Evolutionary conservation across 2,797 vertebrate species (phyloP).

Genomic region (Pteronotus mesoamericanus): DNA sequence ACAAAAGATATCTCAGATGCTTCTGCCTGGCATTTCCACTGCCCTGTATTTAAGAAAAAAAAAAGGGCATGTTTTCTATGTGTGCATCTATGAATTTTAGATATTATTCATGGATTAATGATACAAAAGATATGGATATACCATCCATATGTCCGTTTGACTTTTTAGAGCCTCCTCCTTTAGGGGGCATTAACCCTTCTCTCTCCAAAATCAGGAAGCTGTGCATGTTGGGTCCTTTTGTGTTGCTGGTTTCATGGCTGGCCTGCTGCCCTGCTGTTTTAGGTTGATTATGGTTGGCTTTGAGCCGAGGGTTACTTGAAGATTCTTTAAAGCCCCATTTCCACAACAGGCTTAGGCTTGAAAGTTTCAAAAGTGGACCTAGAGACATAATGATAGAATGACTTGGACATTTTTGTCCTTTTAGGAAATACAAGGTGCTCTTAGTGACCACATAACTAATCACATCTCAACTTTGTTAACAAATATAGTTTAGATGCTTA

Average conservation of each 20-base stretch:
- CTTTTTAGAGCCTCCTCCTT: not conserved
- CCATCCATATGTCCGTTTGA: not conserved
- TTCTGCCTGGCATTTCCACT: not conserved
- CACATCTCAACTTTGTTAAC: conserved; percentile 18
- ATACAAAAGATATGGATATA: not conserved
- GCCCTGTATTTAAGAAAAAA: no score
- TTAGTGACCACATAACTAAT: not conserved
- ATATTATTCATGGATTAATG: not conserved
- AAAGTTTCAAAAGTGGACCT: conserved; percentile 9
- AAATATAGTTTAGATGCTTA: not conserved
- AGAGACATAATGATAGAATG: conserved; percentile 39
- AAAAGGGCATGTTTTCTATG: not conserved
- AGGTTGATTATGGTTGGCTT: not conserved
- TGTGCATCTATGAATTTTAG: not conserved
- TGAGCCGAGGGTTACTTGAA: not conserved
- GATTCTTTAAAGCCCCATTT: not conserved
- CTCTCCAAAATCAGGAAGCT: not conserved
- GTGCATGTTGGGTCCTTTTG: not conserved
- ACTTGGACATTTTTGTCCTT: conserved; percentile 46
- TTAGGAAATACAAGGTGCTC: conserved; percentile 36
- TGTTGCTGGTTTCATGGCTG: not conserved
- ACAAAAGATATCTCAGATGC: not conserved
- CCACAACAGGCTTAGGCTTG: not conserved
- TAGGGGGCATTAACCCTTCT: not conserved
- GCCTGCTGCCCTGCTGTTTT: not conserved